Evolutionary conservation across 2,113 vertebrate genomes (phyloP).

Genomic region (Scomber scombrus): DNA sequence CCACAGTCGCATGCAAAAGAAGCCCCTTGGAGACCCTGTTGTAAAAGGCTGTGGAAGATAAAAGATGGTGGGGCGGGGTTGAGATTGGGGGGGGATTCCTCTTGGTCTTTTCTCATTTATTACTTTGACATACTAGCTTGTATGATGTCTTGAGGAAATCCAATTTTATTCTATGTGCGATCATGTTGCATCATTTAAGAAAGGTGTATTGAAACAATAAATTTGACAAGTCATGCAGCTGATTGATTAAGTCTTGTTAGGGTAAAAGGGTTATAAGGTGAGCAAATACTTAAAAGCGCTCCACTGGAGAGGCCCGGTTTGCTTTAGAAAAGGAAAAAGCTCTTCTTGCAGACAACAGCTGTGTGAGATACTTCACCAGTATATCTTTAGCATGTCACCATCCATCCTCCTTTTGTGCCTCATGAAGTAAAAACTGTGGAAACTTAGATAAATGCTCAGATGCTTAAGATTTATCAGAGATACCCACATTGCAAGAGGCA

Average conservation of each 20-base stretch:
- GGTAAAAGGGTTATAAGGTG: conserved; percentile 35
- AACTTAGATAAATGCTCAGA: conserved; percentile 35
- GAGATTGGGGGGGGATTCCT: conserved; percentile 41
- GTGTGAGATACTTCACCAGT: conserved; percentile 13
- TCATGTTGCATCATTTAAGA: conserved; percentile 52
- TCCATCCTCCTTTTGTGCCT: not conserved
- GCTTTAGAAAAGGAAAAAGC: not conserved
- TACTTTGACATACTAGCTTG: conserved; percentile 70
- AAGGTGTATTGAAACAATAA: conserved; percentile 36
- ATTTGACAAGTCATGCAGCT: conserved; percentile 12
- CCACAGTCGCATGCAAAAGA: conserved; percentile 67
- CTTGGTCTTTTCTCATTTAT: conserved; percentile 75
- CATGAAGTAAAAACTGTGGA: conserved; percentile 29
- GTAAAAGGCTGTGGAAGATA: conserved; percentile 77
- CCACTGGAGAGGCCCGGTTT: not conserved
- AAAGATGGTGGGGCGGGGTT: conserved; percentile 62
- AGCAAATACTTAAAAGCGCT: conserved; percentile 30
- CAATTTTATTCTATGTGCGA: conserved; percentile 53
- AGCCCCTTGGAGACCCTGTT: conserved; percentile 72
- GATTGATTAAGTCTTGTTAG: conserved; percentile 12
- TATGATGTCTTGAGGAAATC: conserved; percentile 67
- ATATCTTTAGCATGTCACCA: conserved; percentile 30
- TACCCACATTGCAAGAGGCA: conserved; percentile 36
- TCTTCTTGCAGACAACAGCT: not conserved
- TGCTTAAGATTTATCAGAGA: conserved; percentile 48